Base-by-base conservation (phyloP, 2,888 invertebrate species). In the Teleiodes luculella region DNA sequence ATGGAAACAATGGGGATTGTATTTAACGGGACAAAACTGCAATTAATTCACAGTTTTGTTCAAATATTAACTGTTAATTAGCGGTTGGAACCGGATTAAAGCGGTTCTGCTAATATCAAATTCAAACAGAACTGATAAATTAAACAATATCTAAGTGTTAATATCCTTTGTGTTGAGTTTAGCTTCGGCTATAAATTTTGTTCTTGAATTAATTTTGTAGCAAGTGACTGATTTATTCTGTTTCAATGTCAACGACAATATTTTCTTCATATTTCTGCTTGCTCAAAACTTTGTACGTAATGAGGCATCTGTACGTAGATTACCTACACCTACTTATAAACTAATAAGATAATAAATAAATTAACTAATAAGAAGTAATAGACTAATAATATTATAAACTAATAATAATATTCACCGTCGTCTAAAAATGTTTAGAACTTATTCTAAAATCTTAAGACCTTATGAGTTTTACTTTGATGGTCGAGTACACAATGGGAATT, bases 41-140 rank as follows among this genome's bases (percentile, higher is more conserved):
- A 67, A 75, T 72, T 72, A 70, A 73, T 71, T 66, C 65, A 57
- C 55, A 63, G 62, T 63, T 64, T 74, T 66, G 71, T 65, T 55
- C 48, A 63, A 67, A 65, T 66, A 64, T 68, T 65, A 67, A 58
- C 62, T 53, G 54, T 56, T 65, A 67, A 74, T 72, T 65, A 65
- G 61, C 53, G 61, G 53, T 20, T 31, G 39, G 28, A 24, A 55
- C 48, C 43, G 45, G 43, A 37, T 55, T 54, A 49, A 55, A 33
- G 43, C 41, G 52, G 39, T 37, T 45, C 55, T 43, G 46, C 39
- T 45, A 35, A 31, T 46, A 48, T 49, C 49, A 37, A 49, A 49
- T 49, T 37, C 37, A 49, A 49, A 49, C 33, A 37, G 36, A 7
- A 28, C 28, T 49, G 49, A 28, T 13, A 28, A 49, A 37, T 49